Conservation (phyloP, 2,888 invertebrate genomes). For the Acanthopleura granulata region DNA sequence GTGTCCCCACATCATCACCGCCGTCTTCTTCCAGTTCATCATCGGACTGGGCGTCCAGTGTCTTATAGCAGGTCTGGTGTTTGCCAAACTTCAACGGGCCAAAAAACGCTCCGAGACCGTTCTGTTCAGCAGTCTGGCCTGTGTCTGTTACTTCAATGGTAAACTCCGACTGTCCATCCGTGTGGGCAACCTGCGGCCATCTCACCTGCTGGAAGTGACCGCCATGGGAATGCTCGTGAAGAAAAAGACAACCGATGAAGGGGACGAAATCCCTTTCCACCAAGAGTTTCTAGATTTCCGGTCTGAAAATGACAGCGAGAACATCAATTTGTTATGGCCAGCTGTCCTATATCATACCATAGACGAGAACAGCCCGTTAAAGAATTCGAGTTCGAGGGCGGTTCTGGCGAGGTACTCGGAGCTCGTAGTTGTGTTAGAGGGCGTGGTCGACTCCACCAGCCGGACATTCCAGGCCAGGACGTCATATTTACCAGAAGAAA, state of each 20-base stretch:
- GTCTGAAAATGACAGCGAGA: slow-evolving; percentile 90
- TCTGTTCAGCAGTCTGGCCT: slow-evolving; percentile 90
- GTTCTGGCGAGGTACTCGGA: slow-evolving; percentile 92
- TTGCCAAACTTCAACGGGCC: slow-evolving; percentile 94
- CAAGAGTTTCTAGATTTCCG: slow-evolving; percentile 92
- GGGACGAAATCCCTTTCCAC: slow-evolving; percentile 92
- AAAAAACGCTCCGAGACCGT: slow-evolving; percentile 95
- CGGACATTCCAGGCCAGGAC: slow-evolving; percentile 71
- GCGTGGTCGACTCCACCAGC: slow-evolving; percentile 88
- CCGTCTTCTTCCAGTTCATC: slow-evolving; percentile 91
- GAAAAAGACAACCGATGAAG: slow-evolving; percentile 91
- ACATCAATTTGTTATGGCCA: slow-evolving; percentile 98
- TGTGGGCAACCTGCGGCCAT: slow-evolving; percentile 69
- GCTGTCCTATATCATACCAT: slow-evolving; percentile 96
- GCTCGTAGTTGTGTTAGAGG: slow-evolving; percentile 94
- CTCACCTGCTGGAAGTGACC: slow-evolving; percentile 80
- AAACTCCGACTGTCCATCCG: slow-evolving; percentile 66
- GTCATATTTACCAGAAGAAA: slow-evolving; percentile 69
- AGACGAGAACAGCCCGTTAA: slow-evolving; percentile 89
- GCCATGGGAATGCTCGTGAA: slow-evolving; percentile 93
- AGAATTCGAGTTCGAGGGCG: slow-evolving; percentile 90
- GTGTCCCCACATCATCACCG: slow-evolving; percentile 90
- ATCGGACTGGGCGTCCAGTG: slow-evolving; percentile 83
- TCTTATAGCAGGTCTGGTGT: slow-evolving; percentile 83
- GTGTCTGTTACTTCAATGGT: slow-evolving; percentile 77